Evolutionary conservation across 2,797 vertebrate genomes (phyloP), one percentile per base, ranked within the genome.

Genomic region (Mormyrops boulengeri): DNA sequence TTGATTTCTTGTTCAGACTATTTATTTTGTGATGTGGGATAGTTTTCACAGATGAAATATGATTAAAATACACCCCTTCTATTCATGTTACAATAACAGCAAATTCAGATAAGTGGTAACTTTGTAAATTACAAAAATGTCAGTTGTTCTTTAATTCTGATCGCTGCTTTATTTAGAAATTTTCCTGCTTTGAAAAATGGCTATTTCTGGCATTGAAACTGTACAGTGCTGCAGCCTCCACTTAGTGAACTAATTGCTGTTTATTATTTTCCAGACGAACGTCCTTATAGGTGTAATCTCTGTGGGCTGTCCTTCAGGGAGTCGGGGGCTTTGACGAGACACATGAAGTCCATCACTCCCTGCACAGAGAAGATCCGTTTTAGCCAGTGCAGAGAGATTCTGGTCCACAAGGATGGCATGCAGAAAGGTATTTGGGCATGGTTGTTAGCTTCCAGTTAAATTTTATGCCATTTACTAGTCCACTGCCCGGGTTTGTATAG

Each of bases 261-360:
- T 53, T 86, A 34, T 2, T 34, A 77, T 47, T 1, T 53, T 90
- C 2, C 90, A 99, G 99, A 99, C 77, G 99, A 99, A 93, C 97
- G 99, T 2, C 99, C 99, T 0, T 99, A 99, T 92, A 97, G 97
- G 88, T 99, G 99, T 90, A 96, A 93, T 90, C 97, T 98, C 62
- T 99, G 99, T 91, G 99, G 98, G 84, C 97, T 98, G 92, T 98
- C 98, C 88, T 99, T 99, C 93, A 96, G 99, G 90, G 99, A 99
- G 93, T 99, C 99, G 0, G 99, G 99, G 0, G 99, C 99, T 1
- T 95, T 99, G 92, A 99, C 98, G 12, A 95, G 99, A 93, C 99
- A 99, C 91, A 96, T 99, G 82, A 99, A 99, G 92, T 97, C 98
- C 34, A 95, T 99, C 90, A 99, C 98, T 0, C 99, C 99, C 0